These are phyloP conservation scores for Fregetta grallaria DNA, from an alignment of 2,113 vertebrate genomes.

Conservation along the genomic window DNA sequence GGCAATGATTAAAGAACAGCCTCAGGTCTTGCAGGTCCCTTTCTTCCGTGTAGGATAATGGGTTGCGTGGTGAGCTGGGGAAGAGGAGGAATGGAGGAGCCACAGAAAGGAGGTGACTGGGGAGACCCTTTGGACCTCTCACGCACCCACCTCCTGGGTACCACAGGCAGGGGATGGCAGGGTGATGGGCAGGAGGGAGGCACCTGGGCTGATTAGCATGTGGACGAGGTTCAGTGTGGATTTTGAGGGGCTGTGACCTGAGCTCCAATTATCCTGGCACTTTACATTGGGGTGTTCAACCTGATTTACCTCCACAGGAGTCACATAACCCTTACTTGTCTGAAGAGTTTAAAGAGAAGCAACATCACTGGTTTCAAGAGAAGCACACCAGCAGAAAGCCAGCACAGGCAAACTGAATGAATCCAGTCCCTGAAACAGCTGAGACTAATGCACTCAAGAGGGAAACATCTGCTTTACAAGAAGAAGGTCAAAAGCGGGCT, in stretches of 20 bases:
- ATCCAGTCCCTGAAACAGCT: not conserved
- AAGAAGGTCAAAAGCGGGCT: not conserved
- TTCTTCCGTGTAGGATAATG: not conserved
- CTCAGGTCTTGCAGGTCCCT: not conserved
- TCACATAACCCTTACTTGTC: not conserved
- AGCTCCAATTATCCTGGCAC: not conserved
- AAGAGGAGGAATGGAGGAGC: not conserved
- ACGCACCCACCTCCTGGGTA: not conserved
- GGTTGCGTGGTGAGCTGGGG: accelerated
- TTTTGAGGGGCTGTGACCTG: not conserved
- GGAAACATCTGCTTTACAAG: not conserved
- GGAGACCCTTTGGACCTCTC: not conserved
- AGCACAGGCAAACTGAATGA: not conserved
- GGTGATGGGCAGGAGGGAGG: not conserved
- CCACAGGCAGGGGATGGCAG: not conserved
- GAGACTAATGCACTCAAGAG: not conserved
- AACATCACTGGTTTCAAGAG: not conserved
- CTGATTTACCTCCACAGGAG: not conserved
- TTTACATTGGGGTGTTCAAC: not conserved
- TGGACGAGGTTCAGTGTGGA: not conserved
- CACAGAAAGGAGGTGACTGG: not conserved
- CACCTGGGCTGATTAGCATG: not conserved
- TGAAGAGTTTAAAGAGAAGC: not conserved
- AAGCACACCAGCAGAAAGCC: not conserved
- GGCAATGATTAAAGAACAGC: not conserved